phyloP scores from a whole-genome alignment of 2,888 invertebrate genomes.

The Limulus polyphemus region DNA sequence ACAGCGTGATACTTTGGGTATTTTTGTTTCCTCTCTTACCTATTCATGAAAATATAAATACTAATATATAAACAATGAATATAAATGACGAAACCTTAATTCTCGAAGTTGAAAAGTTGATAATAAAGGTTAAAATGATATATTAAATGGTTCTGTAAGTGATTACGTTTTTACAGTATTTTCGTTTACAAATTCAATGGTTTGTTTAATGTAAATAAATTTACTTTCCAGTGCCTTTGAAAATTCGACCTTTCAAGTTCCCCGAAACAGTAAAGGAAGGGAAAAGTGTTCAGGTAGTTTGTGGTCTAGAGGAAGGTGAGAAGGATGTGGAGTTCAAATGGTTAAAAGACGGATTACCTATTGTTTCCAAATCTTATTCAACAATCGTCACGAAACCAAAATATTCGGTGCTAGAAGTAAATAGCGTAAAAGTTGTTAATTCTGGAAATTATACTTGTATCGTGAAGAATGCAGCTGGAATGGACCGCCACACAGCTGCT shows the following conservation, averaged over 20 bases:
- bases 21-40: too few species aligned
- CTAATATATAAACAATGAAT: too few species aligned
- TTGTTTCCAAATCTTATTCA: not conserved
- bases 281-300: not conserved
- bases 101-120: too few species aligned
- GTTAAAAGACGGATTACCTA: not conserved
- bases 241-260: slow-evolving; percentile 1
- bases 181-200: too few species aligned
- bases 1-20: too few species aligned
- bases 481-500: not conserved
- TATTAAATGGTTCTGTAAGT: too few species aligned
- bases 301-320: not conserved
- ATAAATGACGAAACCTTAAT: too few species aligned
- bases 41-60: too few species aligned
- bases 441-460: slow-evolving; percentile 6
- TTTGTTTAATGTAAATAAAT: too few species aligned
- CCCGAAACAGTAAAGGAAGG: not conserved
- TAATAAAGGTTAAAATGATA: too few species aligned
- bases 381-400: not conserved
- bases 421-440: not conserved
- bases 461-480: not conserved
- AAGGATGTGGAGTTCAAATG: not conserved
- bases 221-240: not conserved
- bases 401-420: not conserved
- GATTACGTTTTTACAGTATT: too few species aligned